Evolutionary conservation across 2,888 invertebrate species (phyloP).

Genomic region (Troides oblongomaculatus): DNA sequence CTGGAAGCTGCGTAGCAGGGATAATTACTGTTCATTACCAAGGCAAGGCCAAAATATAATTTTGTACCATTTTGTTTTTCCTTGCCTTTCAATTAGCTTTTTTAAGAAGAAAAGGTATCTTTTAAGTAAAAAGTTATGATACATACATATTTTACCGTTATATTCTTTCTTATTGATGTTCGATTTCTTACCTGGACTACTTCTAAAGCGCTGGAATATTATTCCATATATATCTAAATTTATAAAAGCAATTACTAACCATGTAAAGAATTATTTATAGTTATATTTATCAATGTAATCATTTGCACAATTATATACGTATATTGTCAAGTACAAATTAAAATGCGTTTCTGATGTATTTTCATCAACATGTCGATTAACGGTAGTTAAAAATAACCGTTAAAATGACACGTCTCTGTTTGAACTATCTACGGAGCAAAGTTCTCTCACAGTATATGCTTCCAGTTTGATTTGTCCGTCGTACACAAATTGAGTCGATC

Average conservation of each 20-base stretch:
- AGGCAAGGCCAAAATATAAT: slow-evolving; percentile 5
- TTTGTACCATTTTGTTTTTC: slow-evolving; percentile 9
- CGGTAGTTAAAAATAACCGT: neutral
- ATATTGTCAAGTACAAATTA: too few species aligned
- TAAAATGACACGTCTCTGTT: neutral
- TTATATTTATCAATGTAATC: too few species aligned
- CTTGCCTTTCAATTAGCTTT: neutral
- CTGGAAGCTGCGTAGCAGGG: slow-evolving; percentile 9
- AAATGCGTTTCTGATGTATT: neutral
- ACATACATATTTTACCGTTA: too few species aligned
- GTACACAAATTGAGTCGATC: slow-evolving; percentile 6
- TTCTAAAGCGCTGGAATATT: too few species aligned
- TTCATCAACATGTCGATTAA: neutral
- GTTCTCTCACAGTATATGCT: neutral
- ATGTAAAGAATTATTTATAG: too few species aligned
- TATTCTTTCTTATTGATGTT: too few species aligned
- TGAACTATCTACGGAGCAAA: neutral
- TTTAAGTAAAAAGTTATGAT: too few species aligned
- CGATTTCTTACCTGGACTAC: too few species aligned
- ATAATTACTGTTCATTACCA: slow-evolving; percentile 15
- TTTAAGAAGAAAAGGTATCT: too few species aligned
- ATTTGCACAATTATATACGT: too few species aligned
- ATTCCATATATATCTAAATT: too few species aligned
- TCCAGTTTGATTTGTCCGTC: neutral
- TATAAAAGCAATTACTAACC: too few species aligned